Evolutionary conservation across 1,140 invertebrate species (phyloP).

Genomic region (Laodelphax striatellus): DNA sequence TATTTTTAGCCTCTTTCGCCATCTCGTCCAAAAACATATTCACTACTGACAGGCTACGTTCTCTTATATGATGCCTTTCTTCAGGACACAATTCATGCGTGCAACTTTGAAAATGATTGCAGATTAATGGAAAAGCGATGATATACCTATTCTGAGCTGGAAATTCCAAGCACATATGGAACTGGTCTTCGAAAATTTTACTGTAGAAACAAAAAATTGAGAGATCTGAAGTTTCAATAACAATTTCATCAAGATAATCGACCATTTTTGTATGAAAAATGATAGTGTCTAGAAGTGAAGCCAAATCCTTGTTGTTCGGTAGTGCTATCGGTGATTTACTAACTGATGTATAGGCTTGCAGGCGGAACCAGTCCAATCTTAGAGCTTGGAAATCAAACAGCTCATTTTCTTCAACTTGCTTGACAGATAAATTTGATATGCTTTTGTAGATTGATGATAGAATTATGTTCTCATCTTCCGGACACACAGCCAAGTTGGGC

Average conservation of each 20-base stretch:
- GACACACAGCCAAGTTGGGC: conserved; percentile 70
- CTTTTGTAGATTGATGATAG: conserved; percentile 86
- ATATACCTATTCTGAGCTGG: conserved; percentile 96
- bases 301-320: conserved; percentile 76
- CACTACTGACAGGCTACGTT: conserved; percentile 89
- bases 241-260: conserved; percentile 93
- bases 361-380: conserved; percentile 91
- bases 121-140: conserved; percentile 94
- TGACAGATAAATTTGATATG: conserved; percentile 76
- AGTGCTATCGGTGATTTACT: conserved; percentile 70
- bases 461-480: conserved; percentile 92
- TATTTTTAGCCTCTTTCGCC: conserved; percentile 97
- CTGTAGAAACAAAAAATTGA: conserved; percentile 96
- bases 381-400: conserved; percentile 92
- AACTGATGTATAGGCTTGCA: conserved; percentile 90
- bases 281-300: conserved; percentile 87
- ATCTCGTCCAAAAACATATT: conserved; percentile 98
- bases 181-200: conserved; percentile 94
- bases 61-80: conserved; percentile 92
- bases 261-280: conserved; percentile 98
- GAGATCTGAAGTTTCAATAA: conserved; percentile 92
- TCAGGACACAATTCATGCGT: conserved; percentile 98
- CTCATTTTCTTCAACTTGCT: conserved; percentile 88
- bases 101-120: conserved; percentile 94
- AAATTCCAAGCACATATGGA: conserved; percentile 97